Base-by-base conservation (phyloP, 1,140 invertebrate species). In the Oncopeltus fasciatus region DNA sequence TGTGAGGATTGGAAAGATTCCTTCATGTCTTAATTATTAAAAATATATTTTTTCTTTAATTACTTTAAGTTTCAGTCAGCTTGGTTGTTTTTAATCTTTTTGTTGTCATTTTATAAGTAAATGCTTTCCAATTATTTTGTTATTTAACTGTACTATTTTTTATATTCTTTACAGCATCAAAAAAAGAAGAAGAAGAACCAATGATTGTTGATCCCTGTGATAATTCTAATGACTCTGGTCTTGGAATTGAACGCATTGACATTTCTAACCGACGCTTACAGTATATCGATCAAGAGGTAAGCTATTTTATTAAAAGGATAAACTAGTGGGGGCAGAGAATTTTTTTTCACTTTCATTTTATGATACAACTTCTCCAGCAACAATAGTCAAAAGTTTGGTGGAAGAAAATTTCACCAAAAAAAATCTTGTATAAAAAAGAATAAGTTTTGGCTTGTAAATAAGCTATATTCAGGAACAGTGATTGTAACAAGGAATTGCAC, bases 201-300 rank as follows among this genome's bases (percentile, higher is more conserved):
- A 51, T 64, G 16, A 51, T 62, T 8, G 57, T 66, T 24, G 67
- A 68, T 56, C 67, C 68, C 21, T 88, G 86, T 71, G 87, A 89
- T 72, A 89, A 87, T 75, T 89, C 86, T 29, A 89, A 88, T 75
- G 87, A 90, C 71, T 89, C 87, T 64, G 87, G 87, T 21, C 78
- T 90, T 57, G 87, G 87, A 26, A 86, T 85, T 57, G 85, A 87
- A 69, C 81, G 86, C 60, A 72, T 74, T 62, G 68, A 72, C 26
- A 74, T 53, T 26, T 24, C 49, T 53, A 24, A 18, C 16, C 1
- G 2, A 9, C 49, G 24, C 16, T 26, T 24, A 3, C 14, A 18
- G 2, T 53, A 24, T 26, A 53, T 18, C 26, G 24, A 20, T 24
- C 49, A 53, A 26, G 49, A 53, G 49, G 49, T 53, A 53, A 53